Percentiles rank a stretch among this genome's conserved stretches.
These are phyloP conservation scores for Trachemys scripta DNA, from an alignment of 2,113 vertebrate genomes.

Conservation along the genomic window DNA sequence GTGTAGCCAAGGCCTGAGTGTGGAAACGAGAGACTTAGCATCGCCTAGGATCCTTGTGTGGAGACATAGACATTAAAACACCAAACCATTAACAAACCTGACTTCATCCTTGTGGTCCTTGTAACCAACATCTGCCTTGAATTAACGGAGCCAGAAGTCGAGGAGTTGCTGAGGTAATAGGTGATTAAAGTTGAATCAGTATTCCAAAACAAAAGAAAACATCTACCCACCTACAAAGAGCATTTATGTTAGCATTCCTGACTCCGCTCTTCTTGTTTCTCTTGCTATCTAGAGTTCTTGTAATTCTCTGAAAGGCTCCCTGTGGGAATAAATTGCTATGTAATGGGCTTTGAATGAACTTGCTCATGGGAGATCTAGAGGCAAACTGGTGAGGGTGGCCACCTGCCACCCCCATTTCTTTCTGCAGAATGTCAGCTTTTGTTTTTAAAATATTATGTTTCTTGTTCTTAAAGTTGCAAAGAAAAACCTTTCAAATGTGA, in stretches of 20 bases:
- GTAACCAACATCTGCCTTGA: background rate
- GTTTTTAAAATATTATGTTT: background rate
- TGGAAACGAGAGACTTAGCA: constrained; percentile 13
- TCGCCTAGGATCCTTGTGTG: background rate
- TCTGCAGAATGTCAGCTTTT: constrained; percentile 4
- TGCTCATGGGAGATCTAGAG: background rate
- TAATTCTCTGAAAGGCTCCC: background rate
- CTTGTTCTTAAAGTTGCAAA: background rate
- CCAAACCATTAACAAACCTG: background rate
- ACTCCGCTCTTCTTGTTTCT: background rate
- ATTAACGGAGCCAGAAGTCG: background rate
- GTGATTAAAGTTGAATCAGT: constrained; percentile 19
- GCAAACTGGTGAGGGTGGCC: background rate
- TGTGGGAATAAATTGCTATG: background rate
- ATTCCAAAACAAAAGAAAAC: background rate
- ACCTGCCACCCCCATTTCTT: background rate
- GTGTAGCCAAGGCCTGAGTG: background rate
- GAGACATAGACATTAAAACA: background rate
- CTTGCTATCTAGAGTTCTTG: background rate
- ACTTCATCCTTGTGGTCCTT: background rate
- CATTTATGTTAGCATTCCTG: background rate
- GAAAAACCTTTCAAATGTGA: constrained; percentile 23
- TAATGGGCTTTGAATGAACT: background rate
- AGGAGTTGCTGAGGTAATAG: background rate
- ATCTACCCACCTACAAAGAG: constrained; percentile 23